A percentile compares a stretch with the other conserved stretches of the same genome.
Conservation (phyloP, 1,140 invertebrate genomes). For the Centruroides sculpturatus region DNA sequence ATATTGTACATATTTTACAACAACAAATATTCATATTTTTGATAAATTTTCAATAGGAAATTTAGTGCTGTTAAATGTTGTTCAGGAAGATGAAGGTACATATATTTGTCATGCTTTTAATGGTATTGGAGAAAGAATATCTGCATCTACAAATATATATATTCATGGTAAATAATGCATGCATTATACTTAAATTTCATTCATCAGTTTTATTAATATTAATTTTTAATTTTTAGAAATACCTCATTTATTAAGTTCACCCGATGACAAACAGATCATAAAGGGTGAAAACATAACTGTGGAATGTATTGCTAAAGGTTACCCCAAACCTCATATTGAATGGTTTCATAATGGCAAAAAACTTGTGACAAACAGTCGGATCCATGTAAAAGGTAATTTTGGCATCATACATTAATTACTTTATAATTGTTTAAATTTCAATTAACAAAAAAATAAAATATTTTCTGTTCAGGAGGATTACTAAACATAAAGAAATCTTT, state of each 20-base stretch:
- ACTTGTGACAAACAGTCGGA: not conserved
- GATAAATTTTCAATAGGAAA: constrained; percentile 36
- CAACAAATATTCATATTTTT: constrained; percentile 4
- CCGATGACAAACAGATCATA: constrained; percentile 40
- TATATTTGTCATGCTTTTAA: constrained; percentile 47
- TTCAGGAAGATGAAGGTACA: constrained; percentile 44
- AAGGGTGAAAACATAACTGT: constrained; percentile 49
- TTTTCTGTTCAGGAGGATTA: not conserved
- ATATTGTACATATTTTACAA: too few relatives aligned
- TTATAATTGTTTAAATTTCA: too few relatives aligned
- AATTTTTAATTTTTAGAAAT: constrained; percentile 18
- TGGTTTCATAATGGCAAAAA: constrained; percentile 65
- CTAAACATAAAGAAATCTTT: not conserved
- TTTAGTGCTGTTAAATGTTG: constrained; percentile 44
- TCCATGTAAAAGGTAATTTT: not conserved
- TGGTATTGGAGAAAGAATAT: constrained; percentile 20
- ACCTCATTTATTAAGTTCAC: constrained; percentile 41
- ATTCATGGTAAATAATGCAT: constrained; percentile 21
- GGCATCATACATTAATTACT: not conserved
- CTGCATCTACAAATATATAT: constrained; percentile 20
- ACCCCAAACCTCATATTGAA: constrained; percentile 51
- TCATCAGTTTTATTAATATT: not conserved
- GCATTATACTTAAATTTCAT: not conserved
- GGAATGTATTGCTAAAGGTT: constrained; percentile 47
- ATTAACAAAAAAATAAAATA: too few relatives aligned